Evolutionary conservation across 2,888 invertebrate species (phyloP), one percentile per base, ranked within the genome.

Genomic region (Rhogogaster chlorosoma): DNA sequence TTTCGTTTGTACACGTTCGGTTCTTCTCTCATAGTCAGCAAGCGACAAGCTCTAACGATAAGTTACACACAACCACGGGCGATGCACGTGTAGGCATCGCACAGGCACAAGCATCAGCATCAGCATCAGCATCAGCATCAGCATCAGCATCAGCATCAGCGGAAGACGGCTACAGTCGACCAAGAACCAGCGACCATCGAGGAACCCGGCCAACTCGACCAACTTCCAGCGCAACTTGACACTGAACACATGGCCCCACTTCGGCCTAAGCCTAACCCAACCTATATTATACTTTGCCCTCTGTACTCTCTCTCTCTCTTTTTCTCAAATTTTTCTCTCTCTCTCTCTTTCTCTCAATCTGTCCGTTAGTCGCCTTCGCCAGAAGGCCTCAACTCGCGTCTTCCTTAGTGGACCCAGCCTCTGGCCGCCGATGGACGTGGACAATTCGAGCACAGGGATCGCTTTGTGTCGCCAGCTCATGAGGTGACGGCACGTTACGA

Each of bases 171-270:
- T 36, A 45, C 83, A 64, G 73, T 38, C 73, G 73, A 73, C 36
- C 10, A 73, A 61, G 84, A 84, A 73, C 53, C 71, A 61, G 84
- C 36, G 73, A 53, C 73, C 83, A 67, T 67, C 64, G 83, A 83
- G 83, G 83, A 83, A 70, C 80, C 80, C 80, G 80, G 80, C 80
- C 80, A 80, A 80, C 83, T 83, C 83, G 64, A 83, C 83, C 83
- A 83, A 70, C 83, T 45, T 83, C 67, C 67, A 83, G 88, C 89
- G 92, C 93, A 93, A 93, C 92, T 91, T 92, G 93, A 93, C 92
- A 93, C 93, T 93, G 89, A 93, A 93, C 93, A 93, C 92, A 93
- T 93, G 93, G 93, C 93, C 89, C 92, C 91, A 92, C 92, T 93
- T 92, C 90, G 90, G 86, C 92, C 92, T 90, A 90, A 88, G 90